phyloP scores from a whole-genome alignment of 1,140 invertebrate genomes.

The Antheraea mylitta region DNA sequence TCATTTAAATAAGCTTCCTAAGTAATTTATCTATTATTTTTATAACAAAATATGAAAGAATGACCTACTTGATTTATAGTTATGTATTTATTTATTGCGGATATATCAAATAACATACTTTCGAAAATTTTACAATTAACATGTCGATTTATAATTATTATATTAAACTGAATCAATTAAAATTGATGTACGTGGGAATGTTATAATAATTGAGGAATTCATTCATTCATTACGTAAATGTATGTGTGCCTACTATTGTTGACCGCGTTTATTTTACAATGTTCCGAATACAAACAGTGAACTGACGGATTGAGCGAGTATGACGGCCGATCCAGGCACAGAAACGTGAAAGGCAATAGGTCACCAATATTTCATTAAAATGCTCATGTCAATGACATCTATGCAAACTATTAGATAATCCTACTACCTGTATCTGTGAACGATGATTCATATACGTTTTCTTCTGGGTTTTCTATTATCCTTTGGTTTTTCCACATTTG shows the following conservation, averaged over 20 bases:
- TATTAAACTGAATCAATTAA: no score
- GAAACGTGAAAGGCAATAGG: slow-evolving; percentile 2
- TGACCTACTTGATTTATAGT: no score
- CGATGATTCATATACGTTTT: not conserved
- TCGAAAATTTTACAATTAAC: not conserved
- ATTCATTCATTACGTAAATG: not conserved
- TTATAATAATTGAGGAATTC: not conserved
- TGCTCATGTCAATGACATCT: slow-evolving; percentile 8
- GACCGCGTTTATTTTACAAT: not conserved
- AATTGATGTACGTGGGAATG: not conserved
- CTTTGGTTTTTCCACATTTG: not conserved
- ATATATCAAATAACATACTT: not conserved
- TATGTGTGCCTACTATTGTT: not conserved
- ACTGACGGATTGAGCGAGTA: not conserved
- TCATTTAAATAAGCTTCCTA: no score
- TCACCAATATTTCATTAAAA: slow-evolving; percentile 6
- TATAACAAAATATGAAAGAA: no score
- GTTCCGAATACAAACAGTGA: not conserved
- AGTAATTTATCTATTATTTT: no score
- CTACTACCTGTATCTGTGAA: not conserved
- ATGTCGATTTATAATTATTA: not conserved
- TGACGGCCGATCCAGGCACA: not conserved
- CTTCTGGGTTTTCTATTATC: not conserved
- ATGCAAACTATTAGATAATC: slow-evolving; percentile 5
- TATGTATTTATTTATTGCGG: no score